Evolutionary conservation across 92 coral and sea anemone genomes (phyloP).

Genomic region (Epizoanthus stellaris): DNA sequence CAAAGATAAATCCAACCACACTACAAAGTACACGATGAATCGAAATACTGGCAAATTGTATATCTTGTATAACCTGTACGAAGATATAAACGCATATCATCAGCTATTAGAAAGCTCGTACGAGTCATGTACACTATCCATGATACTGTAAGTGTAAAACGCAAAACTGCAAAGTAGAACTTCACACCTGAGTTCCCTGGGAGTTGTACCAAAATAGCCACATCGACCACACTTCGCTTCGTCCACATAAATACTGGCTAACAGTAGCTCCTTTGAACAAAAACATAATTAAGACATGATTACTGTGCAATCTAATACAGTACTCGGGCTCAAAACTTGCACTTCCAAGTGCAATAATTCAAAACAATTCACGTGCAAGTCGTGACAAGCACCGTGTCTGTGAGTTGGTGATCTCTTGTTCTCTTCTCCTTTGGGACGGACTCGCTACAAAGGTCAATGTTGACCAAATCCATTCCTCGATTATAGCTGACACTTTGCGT

Average conservation of each 20-base stretch:
- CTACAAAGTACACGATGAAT: slow-evolving; percentile 65
- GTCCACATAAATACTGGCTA: slow-evolving; percentile 83
- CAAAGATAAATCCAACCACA: slow-evolving; percentile 78
- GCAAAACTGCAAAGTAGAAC: too few relatives aligned
- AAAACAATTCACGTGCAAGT: slow-evolving; percentile 26
- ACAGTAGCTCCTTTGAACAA: slow-evolving; percentile 77
- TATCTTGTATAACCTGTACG: slow-evolving; percentile 75
- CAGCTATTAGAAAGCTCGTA: background rate
- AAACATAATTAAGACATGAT: background rate
- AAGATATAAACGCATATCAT: background rate
- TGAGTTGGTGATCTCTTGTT: slow-evolving; percentile 43
- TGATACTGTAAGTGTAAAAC: too few relatives aligned
- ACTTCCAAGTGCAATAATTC: slow-evolving; percentile 10
- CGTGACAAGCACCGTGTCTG: slow-evolving; percentile 68
- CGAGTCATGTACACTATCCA: too few relatives aligned
- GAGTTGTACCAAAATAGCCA: slow-evolving; percentile 82
- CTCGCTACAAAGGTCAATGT: slow-evolving; percentile 69
- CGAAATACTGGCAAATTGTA: slow-evolving; percentile 81
- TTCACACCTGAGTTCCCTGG: slow-evolving; percentile 75
- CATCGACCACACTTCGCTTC: slow-evolving; percentile 95
- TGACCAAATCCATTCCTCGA: slow-evolving; percentile 65
- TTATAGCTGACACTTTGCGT: slow-evolving; percentile 69
- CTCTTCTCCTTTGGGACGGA: slow-evolving; percentile 40
- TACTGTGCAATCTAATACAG: background rate
- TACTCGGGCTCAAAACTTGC: background rate